These are phyloP conservation scores for Caenorhabditis doughertyi DNA, from an alignment of 2,888 invertebrate genomes.

Conservation along the genomic window DNA sequence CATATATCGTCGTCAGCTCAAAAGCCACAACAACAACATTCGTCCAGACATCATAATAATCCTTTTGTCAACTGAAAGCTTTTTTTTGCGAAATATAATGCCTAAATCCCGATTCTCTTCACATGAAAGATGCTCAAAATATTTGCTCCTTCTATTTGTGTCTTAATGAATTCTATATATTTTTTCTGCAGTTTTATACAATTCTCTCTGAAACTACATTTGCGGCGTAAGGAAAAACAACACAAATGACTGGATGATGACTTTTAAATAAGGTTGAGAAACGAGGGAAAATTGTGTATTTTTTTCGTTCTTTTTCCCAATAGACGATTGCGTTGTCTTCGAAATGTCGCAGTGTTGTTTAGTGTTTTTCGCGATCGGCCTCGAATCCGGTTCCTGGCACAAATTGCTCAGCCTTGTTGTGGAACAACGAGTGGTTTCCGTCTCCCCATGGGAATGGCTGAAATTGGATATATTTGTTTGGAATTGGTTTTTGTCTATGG, in stretches of 20 bases:
- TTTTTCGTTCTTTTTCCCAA: neutral
- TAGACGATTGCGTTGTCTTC: too few species aligned
- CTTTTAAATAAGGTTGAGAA: neutral
- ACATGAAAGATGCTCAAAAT: constrained; percentile 22
- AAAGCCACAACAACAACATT: constrained; percentile 20
- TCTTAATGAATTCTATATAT: too few species aligned
- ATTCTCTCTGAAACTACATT: constrained; percentile 51
- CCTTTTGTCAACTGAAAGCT: constrained; percentile 35
- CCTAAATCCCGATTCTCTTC: neutral
- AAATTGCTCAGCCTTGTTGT: constrained; percentile 86
- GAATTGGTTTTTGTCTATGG: neutral
- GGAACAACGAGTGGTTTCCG: constrained; percentile 91
- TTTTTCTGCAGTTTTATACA: constrained; percentile 34
- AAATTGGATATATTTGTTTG: constrained; percentile 44
- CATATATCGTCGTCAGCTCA: constrained; percentile 26
- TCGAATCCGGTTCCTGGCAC: constrained; percentile 82
- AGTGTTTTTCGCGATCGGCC: constrained; percentile 68
- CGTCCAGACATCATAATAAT: constrained; percentile 39
- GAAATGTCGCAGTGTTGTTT: constrained; percentile 13
- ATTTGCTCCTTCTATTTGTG: neutral
- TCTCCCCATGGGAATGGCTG: constrained; percentile 95
- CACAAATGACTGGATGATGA: neutral
- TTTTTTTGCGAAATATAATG: too few species aligned
- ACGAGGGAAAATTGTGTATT: neutral
- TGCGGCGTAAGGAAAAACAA: constrained; percentile 16